phyloP scores from a whole-genome alignment of 2,888 invertebrate genomes.

The Arenicola marina region DNA sequence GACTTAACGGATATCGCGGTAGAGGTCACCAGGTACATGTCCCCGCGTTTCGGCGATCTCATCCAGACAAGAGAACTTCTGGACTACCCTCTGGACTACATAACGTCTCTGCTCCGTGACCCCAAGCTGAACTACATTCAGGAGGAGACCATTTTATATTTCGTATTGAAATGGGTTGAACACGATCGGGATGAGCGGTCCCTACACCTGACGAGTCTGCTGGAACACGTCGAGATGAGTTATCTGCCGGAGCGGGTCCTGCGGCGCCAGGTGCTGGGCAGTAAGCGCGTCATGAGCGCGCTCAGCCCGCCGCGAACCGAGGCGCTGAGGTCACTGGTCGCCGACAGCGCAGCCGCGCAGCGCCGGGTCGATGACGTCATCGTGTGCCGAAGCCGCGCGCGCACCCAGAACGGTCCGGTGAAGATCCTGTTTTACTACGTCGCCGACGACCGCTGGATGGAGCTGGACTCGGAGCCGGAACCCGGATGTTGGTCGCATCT shows the following conservation, averaged over 20 bases:
- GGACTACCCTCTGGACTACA: slow-evolving; percentile 9
- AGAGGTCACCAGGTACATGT: slow-evolving; percentile 7
- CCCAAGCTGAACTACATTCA: slow-evolving; percentile 8
- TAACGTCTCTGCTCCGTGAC: slow-evolving; percentile 10
- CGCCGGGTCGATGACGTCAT: slow-evolving; percentile 11
- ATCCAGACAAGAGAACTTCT: slow-evolving; percentile 3
- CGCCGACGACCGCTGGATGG: slow-evolving; percentile 17
- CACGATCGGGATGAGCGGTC: slow-evolving; percentile 1
- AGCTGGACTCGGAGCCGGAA: background rate
- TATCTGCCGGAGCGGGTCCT: slow-evolving; percentile 9
- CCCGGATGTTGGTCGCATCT: background rate
- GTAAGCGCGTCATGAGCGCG: background rate
- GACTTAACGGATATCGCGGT: background rate
- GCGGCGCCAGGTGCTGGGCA: background rate
- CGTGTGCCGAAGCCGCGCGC: slow-evolving; percentile 18
- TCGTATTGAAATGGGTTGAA: slow-evolving; percentile 9
- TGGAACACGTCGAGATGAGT: slow-evolving; percentile 3
- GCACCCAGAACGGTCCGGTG: slow-evolving; percentile 8
- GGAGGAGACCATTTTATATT: slow-evolving; percentile 11
- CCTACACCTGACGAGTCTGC: background rate
- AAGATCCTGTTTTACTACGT: slow-evolving; percentile 18
- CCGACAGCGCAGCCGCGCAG: background rate
- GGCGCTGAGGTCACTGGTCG: background rate
- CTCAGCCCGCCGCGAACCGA: background rate
- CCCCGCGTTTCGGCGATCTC: slow-evolving; percentile 13